Percentiles rank a stretch among this genome's conserved stretches.
These are phyloP conservation scores for Cactoblastis cactorum DNA, from an alignment of 2,888 invertebrate genomes.

Conservation along the genomic window DNA sequence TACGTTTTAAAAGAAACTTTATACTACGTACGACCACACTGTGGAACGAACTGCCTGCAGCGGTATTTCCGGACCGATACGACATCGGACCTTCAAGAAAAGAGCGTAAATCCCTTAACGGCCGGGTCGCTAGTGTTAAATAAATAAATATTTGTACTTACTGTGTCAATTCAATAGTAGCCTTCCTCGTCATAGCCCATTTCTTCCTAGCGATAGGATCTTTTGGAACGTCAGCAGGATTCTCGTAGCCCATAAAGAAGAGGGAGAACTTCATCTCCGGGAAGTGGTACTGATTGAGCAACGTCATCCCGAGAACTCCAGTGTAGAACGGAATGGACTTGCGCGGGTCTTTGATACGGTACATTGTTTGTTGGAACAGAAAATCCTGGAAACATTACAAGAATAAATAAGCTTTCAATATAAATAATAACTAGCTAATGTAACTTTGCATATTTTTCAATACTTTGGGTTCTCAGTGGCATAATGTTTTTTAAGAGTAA, in stretches of 20 bases:
- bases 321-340: slow-evolving; percentile 94
- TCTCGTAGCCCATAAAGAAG: slow-evolving; percentile 90
- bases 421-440: too few species aligned
- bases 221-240: slow-evolving; percentile 84
- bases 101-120: too few species aligned
- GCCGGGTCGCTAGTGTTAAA: too few species aligned
- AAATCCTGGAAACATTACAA: slow-evolving; percentile 82
- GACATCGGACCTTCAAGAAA: too few species aligned
- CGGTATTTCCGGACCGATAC: too few species aligned
- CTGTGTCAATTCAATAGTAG: slow-evolving; percentile 95
- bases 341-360: slow-evolving; percentile 94
- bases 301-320: slow-evolving; percentile 92
- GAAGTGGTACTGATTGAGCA: slow-evolving; percentile 93
- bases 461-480: too few species aligned
- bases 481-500: too few species aligned
- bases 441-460: too few species aligned
- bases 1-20: too few species aligned
- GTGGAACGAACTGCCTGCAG: too few species aligned
- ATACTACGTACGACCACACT: too few species aligned
- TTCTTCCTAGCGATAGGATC: slow-evolving; percentile 83
- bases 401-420: too few species aligned
- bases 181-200: slow-evolving; percentile 91
- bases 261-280: slow-evolving; percentile 93
- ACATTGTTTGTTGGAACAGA: slow-evolving; percentile 98
- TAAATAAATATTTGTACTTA: slow-evolving; percentile 66